Evolutionary conservation across 1,140 invertebrate genomes (phyloP), one percentile per base, ranked within the genome.

Genomic region (Bombyx mori): DNA sequence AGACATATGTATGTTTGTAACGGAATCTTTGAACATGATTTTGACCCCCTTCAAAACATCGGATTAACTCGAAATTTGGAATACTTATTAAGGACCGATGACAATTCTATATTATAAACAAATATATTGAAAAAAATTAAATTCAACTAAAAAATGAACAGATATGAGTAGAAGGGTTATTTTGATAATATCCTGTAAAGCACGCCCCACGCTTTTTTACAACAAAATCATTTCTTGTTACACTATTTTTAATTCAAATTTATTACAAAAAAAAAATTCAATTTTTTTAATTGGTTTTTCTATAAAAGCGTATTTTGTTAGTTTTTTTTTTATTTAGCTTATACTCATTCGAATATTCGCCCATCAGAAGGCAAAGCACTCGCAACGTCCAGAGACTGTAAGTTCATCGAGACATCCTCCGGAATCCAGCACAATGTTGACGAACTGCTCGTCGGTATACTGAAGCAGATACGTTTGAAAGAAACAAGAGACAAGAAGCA

Each of bases 371-470:
- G 96, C 1, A 97, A 96, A 86, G 90, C 92, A 26, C 78, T 97
- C 66, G 96, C 96, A 0, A 93, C 92, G 45, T 93, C 93, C n/a
- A 91, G 93, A 72, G 95, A 96, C 77, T 95, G 94, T 82, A 97
- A 97, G 86, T 98, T 96, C 88, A 97, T 97, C 63, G 96, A 98
- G 79, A 96, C 95, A 1, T 97, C 95, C 1, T 94, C 93, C 56
- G 95, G 95, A 2, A 95, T 97, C 68, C 94, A 97, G 78, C 95
- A 97, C 86, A 96, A 97, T 70, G 95, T 97, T 9, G 96, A 97
- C 78, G 96, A 97, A 74, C 90, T 97, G 35, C 89, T 97, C 12
- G 96, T 97, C 1, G 95, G 96, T 1, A 92, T 96, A 53, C 85
- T 97, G 42, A 97, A 96, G 80, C 94, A 95, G 81, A 90, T 97